Percentiles rank a stretch among this genome's conserved stretches.
phyloP scores from a whole-genome alignment of 1,140 invertebrate genomes.

The Hyposmocoma kahamanoa region DNA sequence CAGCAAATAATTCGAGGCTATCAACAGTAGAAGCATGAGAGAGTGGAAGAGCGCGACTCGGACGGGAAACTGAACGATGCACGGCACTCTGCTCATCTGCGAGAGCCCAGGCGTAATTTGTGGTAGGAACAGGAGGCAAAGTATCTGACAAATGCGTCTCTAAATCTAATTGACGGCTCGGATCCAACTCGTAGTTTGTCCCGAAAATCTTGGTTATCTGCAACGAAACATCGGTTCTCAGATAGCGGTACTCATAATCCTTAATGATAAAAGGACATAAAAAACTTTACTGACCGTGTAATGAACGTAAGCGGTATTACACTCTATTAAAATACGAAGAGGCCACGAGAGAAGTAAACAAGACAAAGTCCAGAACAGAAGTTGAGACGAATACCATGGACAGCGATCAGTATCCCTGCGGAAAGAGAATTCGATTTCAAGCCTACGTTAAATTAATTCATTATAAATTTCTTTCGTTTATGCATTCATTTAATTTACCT shows the following conservation, averaged over 20 bases:
- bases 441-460: too few relatives aligned
- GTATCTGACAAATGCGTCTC: conserved; percentile 71
- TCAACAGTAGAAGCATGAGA: conserved; percentile 72
- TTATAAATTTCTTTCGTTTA: conserved; percentile 1
- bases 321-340: conserved; percentile 86
- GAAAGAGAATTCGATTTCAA: conserved; percentile 16
- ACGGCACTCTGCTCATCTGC: conserved; percentile 76
- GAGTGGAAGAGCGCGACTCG: conserved; percentile 82
- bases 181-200: conserved; percentile 78
- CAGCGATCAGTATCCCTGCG: conserved; percentile 77
- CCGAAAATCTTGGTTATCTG: conserved; percentile 82
- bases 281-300: conserved; percentile 76
- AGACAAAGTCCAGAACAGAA: conserved; percentile 84
- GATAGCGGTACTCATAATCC: neutral
- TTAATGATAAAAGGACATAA: neutral
- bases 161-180: conserved; percentile 57
- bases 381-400: conserved; percentile 76
- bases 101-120: conserved; percentile 55
- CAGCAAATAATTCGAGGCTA: conserved; percentile 57
- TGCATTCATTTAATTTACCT: conserved; percentile 38
- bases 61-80: conserved; percentile 76
- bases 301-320: conserved; percentile 89
- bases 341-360: conserved; percentile 90
- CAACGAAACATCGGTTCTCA: conserved; percentile 22
- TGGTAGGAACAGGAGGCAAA: conserved; percentile 48